A percentile compares a stretch with the other conserved stretches of the same genome.
Conservation (phyloP, 2,888 invertebrate species). For the Phortica magna region DNA sequence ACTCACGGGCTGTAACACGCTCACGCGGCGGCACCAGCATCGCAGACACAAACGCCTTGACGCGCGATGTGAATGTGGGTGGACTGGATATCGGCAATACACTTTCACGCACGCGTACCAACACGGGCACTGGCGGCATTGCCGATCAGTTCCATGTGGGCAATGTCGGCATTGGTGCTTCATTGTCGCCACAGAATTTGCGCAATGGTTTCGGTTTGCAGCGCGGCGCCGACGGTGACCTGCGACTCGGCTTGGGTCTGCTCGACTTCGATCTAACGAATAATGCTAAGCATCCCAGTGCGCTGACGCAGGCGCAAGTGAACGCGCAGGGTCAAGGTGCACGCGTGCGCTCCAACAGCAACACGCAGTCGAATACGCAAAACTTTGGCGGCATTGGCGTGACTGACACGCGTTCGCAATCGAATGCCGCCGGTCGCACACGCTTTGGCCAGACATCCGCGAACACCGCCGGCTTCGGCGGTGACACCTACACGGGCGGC, state of each 20-base stretch:
- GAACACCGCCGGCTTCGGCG: conserved; percentile 60
- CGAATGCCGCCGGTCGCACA: conserved; percentile 67
- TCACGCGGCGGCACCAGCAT: conserved; percentile 59
- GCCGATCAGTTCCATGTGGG: conserved; percentile 72
- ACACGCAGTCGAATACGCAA: conserved; percentile 58
- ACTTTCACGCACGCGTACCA: conserved; percentile 61
- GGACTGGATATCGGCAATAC: conserved; percentile 73
- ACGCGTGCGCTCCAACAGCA: conserved; percentile 62
- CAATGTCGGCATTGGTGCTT: conserved; percentile 68
- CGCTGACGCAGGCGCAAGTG: conserved; percentile 59
- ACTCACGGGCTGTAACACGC: conserved; percentile 68
- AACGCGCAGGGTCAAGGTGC: conserved; percentile 70
- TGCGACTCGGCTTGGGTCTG: conserved; percentile 68
- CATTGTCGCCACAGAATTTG: conserved; percentile 70
- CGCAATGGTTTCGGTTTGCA: conserved; percentile 70
- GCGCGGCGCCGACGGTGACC: conserved; percentile 65
- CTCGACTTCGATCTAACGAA: conserved; percentile 68
- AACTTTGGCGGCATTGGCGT: conserved; percentile 66
- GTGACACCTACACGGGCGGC: conserved; percentile 54
- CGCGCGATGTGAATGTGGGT: conserved; percentile 68
- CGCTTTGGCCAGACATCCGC: conserved; percentile 69
- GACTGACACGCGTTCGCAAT: conserved; percentile 62
- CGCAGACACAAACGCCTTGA: conserved; percentile 64
- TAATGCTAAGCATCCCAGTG: conserved; percentile 53
- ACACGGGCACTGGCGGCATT: conserved; percentile 63